Evolutionary conservation across 2,888 invertebrate genomes (phyloP).

Genomic region (Dioctria rufipes): DNA sequence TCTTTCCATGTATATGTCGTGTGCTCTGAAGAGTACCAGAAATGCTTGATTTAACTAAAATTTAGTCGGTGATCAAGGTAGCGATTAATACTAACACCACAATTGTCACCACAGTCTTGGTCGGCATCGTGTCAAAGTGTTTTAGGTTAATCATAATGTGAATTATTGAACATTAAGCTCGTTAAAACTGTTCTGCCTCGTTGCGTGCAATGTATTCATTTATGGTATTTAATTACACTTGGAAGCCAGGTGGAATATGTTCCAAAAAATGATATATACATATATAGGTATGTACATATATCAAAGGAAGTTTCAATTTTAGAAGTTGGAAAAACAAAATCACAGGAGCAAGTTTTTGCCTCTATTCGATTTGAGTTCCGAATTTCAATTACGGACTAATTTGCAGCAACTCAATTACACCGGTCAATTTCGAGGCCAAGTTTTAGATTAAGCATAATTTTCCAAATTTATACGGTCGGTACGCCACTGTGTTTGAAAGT

Average conservation of each 20-base stretch:
- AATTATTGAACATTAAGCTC: too few species aligned
- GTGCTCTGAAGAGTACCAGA: too few species aligned
- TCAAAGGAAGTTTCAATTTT: conserved; percentile 23
- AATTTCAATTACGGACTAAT: conserved; percentile 7
- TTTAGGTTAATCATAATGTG: too few species aligned
- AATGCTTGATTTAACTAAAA: too few species aligned
- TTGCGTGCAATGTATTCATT: too few species aligned
- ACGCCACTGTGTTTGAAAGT: conserved; percentile 36
- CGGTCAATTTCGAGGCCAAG: neutral
- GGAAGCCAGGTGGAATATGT: conserved; percentile 23
- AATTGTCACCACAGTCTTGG: too few species aligned
- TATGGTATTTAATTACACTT: neutral
- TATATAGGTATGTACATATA: conserved; percentile 19
- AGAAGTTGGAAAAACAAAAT: neutral
- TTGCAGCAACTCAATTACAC: conserved; percentile 41
- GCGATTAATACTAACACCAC: too few species aligned
- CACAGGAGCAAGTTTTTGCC: neutral
- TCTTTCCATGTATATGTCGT: too few species aligned
- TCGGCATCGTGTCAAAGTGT: too few species aligned
- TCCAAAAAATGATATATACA: too few species aligned
- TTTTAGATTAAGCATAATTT: neutral
- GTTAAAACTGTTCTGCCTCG: too few species aligned
- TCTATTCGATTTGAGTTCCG: neutral
- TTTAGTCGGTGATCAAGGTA: too few species aligned
- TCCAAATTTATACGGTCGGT: neutral